Base-by-base conservation (phyloP, 2,888 invertebrate genomes). In the Tholera decimalis region DNA sequence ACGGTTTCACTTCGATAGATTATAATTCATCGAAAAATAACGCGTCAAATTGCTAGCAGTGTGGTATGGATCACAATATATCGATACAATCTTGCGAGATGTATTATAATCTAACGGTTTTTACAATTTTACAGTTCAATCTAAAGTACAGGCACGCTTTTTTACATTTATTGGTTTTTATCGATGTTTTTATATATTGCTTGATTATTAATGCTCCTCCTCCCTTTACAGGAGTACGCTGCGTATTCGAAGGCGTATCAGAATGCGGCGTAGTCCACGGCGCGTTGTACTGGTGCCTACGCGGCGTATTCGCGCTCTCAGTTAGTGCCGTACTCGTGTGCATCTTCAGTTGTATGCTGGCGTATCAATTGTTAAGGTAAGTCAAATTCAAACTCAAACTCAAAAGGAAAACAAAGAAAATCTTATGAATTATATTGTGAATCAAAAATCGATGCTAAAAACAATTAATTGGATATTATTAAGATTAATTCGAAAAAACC, bases 191-290 rank as follows among this genome's bases (percentile, higher is more conserved):
- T n/a, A n/a, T n/a, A n/a, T n/a, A n/a, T n/a, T n/a, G n/a, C n/a
- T n/a, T n/a, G 8, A n/a, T 37, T 37, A n/a, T n/a, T 37, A n/a
- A 37, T 37, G 8, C n/a, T 9, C 44, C 9, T 50, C 49, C 8
- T 44, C 24, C 89, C 77, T n/a, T n/a, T n/a, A n/a, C 92, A 97
- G 97, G 97, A 9, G 97, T 97, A 81, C 96, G 97, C 73, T 97
- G 98, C 88, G 97, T 98, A 35, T 98, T 98, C 88, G 98, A 98
- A 85, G 97, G 98, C 13, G 98, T 98, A 0, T 97, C 98, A 0
- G 98, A 98, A 86, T 98, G 98, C 89, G 98, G 98, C 63, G 98
- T 98, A n/a, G 98, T 98, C 1, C 98, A 98, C 90, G 98, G 98
- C 0, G 98, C 98, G 0, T 95, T 98, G 22, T 98, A 98, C 92